Conservation (phyloP, 1,140 invertebrate species). For the Anastrepha obliqua region DNA sequence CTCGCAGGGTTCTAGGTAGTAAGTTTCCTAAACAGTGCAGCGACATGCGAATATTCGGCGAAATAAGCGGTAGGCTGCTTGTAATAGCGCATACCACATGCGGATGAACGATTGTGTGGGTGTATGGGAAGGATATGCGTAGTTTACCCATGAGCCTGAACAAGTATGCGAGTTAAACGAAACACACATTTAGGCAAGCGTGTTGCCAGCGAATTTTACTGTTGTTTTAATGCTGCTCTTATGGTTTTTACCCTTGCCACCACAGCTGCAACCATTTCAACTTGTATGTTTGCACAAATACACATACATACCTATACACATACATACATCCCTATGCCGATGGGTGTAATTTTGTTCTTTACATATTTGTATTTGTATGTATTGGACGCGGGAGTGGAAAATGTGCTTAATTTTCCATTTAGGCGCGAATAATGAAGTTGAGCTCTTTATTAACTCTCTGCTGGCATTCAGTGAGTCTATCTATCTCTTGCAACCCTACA, state of each 20-base stretch:
- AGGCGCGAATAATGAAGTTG: conserved; percentile 54
- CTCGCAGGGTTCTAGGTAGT: not conserved
- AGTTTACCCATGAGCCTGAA: not conserved
- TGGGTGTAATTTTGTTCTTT: not conserved
- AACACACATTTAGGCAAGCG: not conserved
- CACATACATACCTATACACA: not conserved
- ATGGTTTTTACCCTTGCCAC: not conserved
- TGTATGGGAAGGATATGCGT: conserved; percentile 20
- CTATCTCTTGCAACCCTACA: not conserved
- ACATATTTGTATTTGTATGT: not conserved
- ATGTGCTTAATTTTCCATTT: conserved; percentile 54
- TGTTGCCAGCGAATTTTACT: not conserved
- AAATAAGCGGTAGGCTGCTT: not conserved
- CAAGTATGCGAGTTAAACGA: not conserved
- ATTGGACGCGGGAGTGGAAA: conserved; percentile 11
- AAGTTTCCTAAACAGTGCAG: not conserved
- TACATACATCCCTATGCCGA: not conserved
- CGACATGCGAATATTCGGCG: not conserved
- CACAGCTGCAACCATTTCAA: not conserved
- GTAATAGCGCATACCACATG: not conserved
- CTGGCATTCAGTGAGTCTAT: not conserved
- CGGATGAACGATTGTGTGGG: not conserved
- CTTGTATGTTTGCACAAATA: not conserved
- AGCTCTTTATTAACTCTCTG: not conserved
- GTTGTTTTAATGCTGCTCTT: conserved; percentile 16